These are phyloP conservation scores for Chymomyza costata DNA, from an alignment of 1,140 invertebrate species.

Conservation along the genomic window DNA sequence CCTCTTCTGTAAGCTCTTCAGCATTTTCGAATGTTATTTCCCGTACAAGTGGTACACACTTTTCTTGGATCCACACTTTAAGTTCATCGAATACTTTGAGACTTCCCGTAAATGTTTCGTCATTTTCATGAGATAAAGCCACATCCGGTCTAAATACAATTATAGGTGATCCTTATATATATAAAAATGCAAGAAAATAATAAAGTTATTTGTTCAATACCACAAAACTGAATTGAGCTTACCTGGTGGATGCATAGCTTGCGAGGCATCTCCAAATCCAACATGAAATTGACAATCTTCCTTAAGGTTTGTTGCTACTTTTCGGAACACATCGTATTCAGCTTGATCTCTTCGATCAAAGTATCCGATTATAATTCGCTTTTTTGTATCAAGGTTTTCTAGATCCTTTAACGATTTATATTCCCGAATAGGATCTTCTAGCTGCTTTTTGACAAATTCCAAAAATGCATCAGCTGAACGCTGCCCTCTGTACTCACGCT, in stretches of 20 bases:
- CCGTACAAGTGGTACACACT: slow-evolving; percentile 90
- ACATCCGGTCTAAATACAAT: slow-evolving; percentile 88
- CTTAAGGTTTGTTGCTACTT: slow-evolving; percentile 91
- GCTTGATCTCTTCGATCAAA: slow-evolving; percentile 89
- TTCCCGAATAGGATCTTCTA: slow-evolving; percentile 92
- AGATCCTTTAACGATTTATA: slow-evolving; percentile 86
- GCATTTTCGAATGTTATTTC: slow-evolving; percentile 99
- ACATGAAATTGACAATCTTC: slow-evolving; percentile 97
- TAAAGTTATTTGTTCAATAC: neutral
- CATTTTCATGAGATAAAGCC: slow-evolving; percentile 85
- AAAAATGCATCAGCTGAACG: slow-evolving; percentile 87
- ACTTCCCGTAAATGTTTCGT: slow-evolving; percentile 87
- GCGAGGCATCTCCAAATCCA: slow-evolving; percentile 91
- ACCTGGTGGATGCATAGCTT: slow-evolving; percentile 88
- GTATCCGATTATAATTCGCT: slow-evolving; percentile 94
- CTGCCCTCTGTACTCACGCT: slow-evolving; percentile 94
- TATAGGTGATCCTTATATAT: slow-evolving; percentile 80
- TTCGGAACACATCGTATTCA: slow-evolving; percentile 87
- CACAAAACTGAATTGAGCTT: slow-evolving; percentile 7
- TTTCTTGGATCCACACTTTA: slow-evolving; percentile 90
- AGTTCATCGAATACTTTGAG: slow-evolving; percentile 85
- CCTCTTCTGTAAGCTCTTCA: slow-evolving; percentile 99
- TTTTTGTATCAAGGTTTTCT: slow-evolving; percentile 88
- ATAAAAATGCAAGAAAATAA: neutral
- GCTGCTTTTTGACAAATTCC: slow-evolving; percentile 91